Base-by-base conservation (phyloP, 1,140 invertebrate species). In the Drosophila saltans region DNA sequence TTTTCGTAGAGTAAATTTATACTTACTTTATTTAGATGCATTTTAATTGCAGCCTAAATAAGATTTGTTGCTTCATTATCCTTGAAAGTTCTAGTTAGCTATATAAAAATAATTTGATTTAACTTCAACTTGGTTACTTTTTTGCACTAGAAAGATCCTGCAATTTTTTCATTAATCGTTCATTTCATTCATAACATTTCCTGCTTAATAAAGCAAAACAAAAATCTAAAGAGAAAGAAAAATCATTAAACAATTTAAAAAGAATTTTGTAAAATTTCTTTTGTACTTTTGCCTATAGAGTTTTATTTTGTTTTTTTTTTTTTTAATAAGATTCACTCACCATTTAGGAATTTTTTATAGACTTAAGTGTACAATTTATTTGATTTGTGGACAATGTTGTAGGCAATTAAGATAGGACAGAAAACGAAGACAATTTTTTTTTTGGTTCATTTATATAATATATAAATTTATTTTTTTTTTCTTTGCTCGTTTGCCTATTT, bases 351-450 rank as follows among this genome's bases (percentile, higher is more conserved):
- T 52, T 59, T 40, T 59, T 59, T 59, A 59, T 59, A 59, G 57
- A 59, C 57, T 59, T 59, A 59, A 39, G 33, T 45, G 74, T 43
- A 77, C 58, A 70, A 77, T 77, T 77, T 65, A 77, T 77, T 77
- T 77, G 62, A 78, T 71, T 86, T 81, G 75, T 77, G 30, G 66
- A 72, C 82, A 82, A 88, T 88, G 82, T 85, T 68, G 69, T 68
- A 66, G 52, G 72, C 65, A 75, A 83, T 84, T 80, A 75, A 78
- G 75, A 71, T 66, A 63, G 62, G 52, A 33, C 61, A 56, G 26
- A 60, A 66, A 74, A 67, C 26, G 39, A 56, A 41, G 21, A 24
- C 61, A 21, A 16, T 30, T 65, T 33, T 48, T 10, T 21, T 57
- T 56, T 30, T 33, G 26, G 30, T n/a, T 40, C 65, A 48, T 45